Evolutionary conservation across 1,140 invertebrate species (phyloP).

Genomic region (Drosophila asahinai): DNA sequence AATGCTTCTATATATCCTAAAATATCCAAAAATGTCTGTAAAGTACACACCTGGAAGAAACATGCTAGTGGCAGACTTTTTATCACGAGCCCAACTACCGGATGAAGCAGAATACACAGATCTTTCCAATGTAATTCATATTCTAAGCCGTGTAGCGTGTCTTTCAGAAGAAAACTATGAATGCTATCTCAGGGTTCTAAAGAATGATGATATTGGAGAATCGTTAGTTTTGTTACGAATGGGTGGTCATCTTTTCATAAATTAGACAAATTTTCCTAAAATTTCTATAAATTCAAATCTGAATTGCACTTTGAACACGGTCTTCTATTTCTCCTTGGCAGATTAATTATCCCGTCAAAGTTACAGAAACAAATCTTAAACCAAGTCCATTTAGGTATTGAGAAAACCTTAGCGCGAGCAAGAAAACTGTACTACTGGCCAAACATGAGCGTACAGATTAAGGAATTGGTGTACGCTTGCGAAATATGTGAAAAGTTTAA

Average conservation of each 20-base stretch:
- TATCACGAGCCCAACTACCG: conserved; percentile 11
- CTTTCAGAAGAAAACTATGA: too few relatives aligned
- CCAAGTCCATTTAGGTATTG: not conserved
- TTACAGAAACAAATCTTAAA: not conserved
- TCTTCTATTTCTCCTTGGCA: not conserved
- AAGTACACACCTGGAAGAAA: conserved; percentile 53
- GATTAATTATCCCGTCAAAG: not conserved
- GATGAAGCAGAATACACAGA: not conserved
- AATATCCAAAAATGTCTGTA: conserved; percentile 65
- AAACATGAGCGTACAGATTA: not conserved
- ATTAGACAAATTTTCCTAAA: not conserved
- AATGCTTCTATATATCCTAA: conserved; percentile 53
- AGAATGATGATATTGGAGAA: too few relatives aligned
- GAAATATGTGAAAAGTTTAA: not conserved
- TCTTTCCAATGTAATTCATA: too few relatives aligned
- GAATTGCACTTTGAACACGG: too few relatives aligned
- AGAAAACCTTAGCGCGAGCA: not conserved
- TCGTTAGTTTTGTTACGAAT: too few relatives aligned
- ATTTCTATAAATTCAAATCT: too few relatives aligned
- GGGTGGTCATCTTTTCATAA: not conserved
- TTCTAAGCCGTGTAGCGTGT: too few relatives aligned
- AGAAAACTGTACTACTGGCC: not conserved
- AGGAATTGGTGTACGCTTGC: not conserved
- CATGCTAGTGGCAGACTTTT: conserved; percentile 6
- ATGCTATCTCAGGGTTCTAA: too few relatives aligned